These are phyloP conservation scores for Antrozous pallidus DNA, from an alignment of 2,797 vertebrate species.

Conservation along the genomic window DNA sequence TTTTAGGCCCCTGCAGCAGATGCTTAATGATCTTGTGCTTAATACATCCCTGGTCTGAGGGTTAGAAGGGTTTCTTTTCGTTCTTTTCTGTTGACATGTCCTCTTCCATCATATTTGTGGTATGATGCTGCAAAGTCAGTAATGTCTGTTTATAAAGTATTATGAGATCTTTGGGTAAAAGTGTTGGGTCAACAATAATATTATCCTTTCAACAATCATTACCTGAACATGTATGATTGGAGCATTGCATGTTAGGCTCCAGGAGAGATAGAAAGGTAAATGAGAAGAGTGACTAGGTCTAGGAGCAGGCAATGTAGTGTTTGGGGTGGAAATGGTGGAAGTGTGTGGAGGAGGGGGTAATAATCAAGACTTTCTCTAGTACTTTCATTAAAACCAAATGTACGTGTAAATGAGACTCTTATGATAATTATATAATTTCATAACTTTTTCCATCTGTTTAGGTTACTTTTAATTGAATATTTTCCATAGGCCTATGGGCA, in stretches of 20 bases:
- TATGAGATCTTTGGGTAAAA: neutral
- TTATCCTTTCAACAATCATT: neutral
- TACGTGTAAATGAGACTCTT: slow-evolving; percentile 36
- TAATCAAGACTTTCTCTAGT: neutral
- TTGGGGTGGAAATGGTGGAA: neutral
- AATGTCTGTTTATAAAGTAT: neutral
- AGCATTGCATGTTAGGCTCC: neutral
- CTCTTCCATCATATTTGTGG: neutral
- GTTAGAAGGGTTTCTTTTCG: neutral
- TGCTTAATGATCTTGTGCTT: neutral
- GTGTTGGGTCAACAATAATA: neutral
- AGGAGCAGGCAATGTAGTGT: neutral
- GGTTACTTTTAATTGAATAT: slow-evolving; percentile 14
- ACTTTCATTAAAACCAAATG: neutral
- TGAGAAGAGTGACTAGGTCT: neutral
- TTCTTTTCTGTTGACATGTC: slow-evolving; percentile 23
- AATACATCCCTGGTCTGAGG: neutral
- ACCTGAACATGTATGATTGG: neutral
- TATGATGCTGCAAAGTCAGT: neutral
- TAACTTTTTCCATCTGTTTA: slow-evolving; percentile 28
- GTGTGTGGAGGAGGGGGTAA: neutral
- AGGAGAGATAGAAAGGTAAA: neutral
- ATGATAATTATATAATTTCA: neutral
- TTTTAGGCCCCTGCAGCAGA: neutral
- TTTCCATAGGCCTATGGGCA: neutral